Evolutionary conservation across 2,113 vertebrate species (phyloP).

Genomic region (Nycticorax nycticorax): DNA sequence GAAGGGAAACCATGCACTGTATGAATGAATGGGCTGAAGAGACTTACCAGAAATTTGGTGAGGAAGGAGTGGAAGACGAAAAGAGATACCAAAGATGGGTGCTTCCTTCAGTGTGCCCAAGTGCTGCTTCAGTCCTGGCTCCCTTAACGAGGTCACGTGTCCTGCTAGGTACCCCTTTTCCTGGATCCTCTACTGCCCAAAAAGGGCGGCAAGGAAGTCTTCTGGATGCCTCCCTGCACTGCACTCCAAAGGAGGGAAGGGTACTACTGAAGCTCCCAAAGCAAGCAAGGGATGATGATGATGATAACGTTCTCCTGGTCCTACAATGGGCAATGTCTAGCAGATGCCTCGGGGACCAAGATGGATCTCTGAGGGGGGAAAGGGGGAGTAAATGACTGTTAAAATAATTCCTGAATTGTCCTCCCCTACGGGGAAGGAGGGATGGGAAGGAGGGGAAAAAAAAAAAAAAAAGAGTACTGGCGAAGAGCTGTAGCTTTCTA

Average conservation of each 20-base stretch:
- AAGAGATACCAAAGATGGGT: not conserved
- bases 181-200: not conserved
- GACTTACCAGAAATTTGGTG: conserved; percentile 58
- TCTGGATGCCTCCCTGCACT: not conserved
- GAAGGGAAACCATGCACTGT: conserved; percentile 18
- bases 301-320: not conserved
- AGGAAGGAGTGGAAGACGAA: not conserved
- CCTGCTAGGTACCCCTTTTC: not conserved
- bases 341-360: not conserved
- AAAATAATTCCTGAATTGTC: not conserved
- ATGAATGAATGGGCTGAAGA: conserved; percentile 34
- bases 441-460: not conserved
- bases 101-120: conserved; percentile 14
- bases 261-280: not conserved
- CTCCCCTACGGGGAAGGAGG: not conserved
- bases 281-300: not conserved
- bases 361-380: not conserved
- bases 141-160: not conserved
- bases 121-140: not conserved
- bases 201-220: not conserved
- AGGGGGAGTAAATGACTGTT: not conserved
- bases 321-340: not conserved
- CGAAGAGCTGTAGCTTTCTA: not conserved
- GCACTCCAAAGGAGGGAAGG: not conserved
- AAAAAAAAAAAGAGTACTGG: not conserved